Base-by-base conservation (phyloP, 1,140 invertebrate genomes). In the Brachionus calyciflorus region DNA sequence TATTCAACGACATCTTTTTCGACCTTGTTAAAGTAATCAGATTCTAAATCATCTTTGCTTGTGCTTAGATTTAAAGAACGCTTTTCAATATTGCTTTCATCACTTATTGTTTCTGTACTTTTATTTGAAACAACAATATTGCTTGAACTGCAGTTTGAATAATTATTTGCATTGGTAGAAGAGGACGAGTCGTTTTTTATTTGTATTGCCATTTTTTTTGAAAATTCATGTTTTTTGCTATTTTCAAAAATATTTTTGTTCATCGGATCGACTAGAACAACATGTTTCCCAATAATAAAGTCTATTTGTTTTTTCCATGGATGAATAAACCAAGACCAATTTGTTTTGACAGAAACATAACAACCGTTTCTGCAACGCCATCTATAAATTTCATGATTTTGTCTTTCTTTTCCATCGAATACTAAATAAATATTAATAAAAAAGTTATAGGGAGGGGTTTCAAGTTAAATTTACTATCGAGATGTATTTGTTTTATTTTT, bases 231-330 rank as follows among this genome's bases (percentile, higher is more conserved):
- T 21, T 49, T 55, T 73, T 49, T 9, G 12, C 21, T 73, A 28
- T 49, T 33, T 51, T 73, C 69, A 30, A 73, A 73, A n/a, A 73
- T 53, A 21, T 55, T 73, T 14, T 73, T 73, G 6, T 73, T 73
- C 33, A 73, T 37, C 3, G 69, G 69, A 19, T 73, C 69, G 48
- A 40, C 37, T 5, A 73, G 69, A 24, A 73, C 51, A 17, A 51
- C 51, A 73, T 73, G 69, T 51, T 73, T 73, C 4, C 69, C 69
- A 26, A 55, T 73, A n/a, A 73, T 73, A n/a, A 73, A 73, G 33
- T 73, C 69, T 9, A 73, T 73, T 49, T 73, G 69, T 41, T 73
- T 73, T 49, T 73, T 73, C 69, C 69, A 73, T 6, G 69, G 69
- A 30, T 73, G 46, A 14, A 73, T 55, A 30, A 73, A 73, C 69